Evolutionary conservation across 2,113 vertebrate species (phyloP).

Genomic region (Hippotragus niger): DNA sequence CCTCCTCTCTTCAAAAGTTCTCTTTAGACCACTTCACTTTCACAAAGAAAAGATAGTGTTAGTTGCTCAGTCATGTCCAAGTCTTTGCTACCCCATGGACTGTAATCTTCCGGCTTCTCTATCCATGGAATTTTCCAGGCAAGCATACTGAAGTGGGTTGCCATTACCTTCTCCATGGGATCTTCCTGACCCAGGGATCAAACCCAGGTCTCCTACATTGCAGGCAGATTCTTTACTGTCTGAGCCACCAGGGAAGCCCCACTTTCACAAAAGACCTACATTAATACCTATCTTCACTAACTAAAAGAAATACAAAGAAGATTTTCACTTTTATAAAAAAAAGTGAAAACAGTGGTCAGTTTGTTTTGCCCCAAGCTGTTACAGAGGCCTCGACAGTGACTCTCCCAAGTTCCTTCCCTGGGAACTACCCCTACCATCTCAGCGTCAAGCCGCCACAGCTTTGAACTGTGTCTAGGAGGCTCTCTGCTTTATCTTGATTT

Average conservation of each 20-base stretch:
- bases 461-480: not conserved
- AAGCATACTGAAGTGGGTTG: not conserved
- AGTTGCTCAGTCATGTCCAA: not conserved
- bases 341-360: not conserved
- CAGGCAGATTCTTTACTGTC: not conserved
- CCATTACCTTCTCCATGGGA: not conserved
- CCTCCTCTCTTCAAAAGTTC: not conserved
- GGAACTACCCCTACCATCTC: not conserved
- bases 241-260: not conserved
- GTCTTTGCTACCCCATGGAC: not conserved
- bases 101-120: not conserved
- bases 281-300: not conserved
- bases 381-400: not conserved
- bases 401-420: not conserved
- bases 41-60: not conserved
- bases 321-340: not conserved
- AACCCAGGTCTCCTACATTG: not conserved
- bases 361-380: not conserved
- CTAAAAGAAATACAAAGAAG: not conserved
- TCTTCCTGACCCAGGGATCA: not conserved
- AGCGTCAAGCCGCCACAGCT: not conserved
- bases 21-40: not conserved
- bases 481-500: not conserved
- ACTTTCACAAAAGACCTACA: not conserved
- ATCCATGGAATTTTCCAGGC: not conserved